Evolutionary conservation across 2,797 vertebrate species (phyloP).

Genomic region (Xenops minutus): DNA sequence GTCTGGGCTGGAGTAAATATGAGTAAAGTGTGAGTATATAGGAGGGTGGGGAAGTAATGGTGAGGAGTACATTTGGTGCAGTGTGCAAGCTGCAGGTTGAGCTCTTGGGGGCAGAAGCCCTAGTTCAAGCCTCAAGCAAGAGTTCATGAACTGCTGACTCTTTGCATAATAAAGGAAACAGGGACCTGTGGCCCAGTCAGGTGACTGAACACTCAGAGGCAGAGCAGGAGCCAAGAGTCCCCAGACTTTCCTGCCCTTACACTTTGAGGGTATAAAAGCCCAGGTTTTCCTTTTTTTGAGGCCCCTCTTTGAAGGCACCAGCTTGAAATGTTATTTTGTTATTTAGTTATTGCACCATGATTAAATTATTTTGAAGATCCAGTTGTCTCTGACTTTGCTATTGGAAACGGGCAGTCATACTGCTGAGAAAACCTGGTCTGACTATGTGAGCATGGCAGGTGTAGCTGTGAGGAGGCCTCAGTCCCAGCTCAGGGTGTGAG

Average conservation of each 20-base stretch:
- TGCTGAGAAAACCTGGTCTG: too few relatives aligned
- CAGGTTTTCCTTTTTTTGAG: background rate
- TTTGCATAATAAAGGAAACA: background rate
- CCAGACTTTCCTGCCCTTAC: too few relatives aligned
- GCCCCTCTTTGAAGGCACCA: background rate
- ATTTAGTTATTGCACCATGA: background rate
- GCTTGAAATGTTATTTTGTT: background rate
- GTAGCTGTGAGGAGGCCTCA: too few relatives aligned
- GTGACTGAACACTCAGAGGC: background rate
- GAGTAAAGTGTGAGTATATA: background rate
- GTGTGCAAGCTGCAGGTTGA: too few relatives aligned
- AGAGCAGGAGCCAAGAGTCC: accelerated
- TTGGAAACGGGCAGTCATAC: background rate
- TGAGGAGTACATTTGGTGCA: background rate
- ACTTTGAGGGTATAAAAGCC: background rate
- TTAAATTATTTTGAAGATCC: background rate
- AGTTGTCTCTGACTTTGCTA: background rate
- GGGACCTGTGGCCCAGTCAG: background rate
- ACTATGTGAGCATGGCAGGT: background rate
- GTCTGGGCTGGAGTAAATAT: background rate
- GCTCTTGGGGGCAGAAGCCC: background rate
- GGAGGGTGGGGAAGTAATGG: background rate
- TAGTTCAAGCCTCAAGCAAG: background rate
- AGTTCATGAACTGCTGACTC: background rate
- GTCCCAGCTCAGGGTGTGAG: background rate